A percentile compares a stretch with the other conserved stretches of the same genome.
Conservation (phyloP, 2,888 invertebrate species). For the Spicauda simplicius region DNA sequence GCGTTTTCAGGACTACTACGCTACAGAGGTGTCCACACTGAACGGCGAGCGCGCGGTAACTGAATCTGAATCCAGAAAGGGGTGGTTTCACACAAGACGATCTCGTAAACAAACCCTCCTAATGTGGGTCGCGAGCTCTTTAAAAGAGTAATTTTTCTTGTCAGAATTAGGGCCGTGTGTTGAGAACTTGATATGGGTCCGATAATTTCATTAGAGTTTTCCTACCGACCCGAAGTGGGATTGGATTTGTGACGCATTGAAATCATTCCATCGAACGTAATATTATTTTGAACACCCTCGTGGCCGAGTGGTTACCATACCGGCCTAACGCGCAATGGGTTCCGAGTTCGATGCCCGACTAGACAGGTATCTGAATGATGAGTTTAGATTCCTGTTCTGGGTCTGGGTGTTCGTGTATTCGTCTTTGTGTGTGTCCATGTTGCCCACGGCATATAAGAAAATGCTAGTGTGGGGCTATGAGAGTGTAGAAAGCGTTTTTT, state of each 20-base stretch:
- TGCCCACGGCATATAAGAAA: no score
- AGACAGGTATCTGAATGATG: no score
- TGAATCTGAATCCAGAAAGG: conserved; percentile 26
- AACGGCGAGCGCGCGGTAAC: conserved; percentile 27
- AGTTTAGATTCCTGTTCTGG: no score
- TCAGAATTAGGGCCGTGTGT: conserved; percentile 21
- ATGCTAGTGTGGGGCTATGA: no score
- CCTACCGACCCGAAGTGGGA: not conserved
- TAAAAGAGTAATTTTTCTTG: conserved; percentile 31
- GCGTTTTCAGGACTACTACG: not conserved
- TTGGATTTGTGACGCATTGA: not conserved
- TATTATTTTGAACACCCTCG: no score
- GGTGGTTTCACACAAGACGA: conserved; percentile 22
- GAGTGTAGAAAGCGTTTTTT: no score
- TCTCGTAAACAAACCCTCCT: conserved; percentile 25
- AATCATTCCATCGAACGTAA: not conserved
- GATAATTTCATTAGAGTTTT: conserved; percentile 17
- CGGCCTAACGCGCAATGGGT: no score
- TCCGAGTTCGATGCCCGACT: no score
- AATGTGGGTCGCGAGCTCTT: conserved; percentile 23
- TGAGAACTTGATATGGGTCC: conserved; percentile 19
- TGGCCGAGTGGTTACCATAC: no score
- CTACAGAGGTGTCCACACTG: conserved; percentile 18
- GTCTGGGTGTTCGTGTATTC: no score
- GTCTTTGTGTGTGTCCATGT: no score